Evolutionary conservation across 30 jellyfish, hydroid and myxozoan species (phyloP), one percentile per base, ranked within the genome.

Genomic region (Aurelia sp.): DNA sequence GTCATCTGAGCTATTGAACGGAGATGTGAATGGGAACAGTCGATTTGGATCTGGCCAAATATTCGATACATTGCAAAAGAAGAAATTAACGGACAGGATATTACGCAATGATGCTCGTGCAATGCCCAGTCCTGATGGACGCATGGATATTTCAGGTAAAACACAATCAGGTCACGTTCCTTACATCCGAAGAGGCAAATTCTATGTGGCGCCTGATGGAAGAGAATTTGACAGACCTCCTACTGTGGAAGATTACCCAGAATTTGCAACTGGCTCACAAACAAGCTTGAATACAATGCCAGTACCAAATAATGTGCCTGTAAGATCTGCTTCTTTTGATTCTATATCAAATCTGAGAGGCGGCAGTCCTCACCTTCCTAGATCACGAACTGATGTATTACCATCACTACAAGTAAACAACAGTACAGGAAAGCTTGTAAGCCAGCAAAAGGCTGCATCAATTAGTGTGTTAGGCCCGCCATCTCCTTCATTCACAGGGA

Each of bases 121-220:
- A n/a, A 78, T 21, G 15, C 86, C 73, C 13, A 61, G 35, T 38
- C 30, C 62, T 66, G 78, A 87, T 44, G 89, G 96, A 31, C 61
- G 47, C n/a, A 57, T 18, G 35, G 82, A 24, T 15, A 38, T 19
- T 12, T 50, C 80, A 22, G 64, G 63, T 10, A 22, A 68, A 20
- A 44, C 55, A 44, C 55, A 44, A 9, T 44, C 55, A 8, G 55
- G 55, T 44, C 88, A 47, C 61, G 93, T 90, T 9, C 97, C 97
- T 1, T 90, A 67, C 66, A 70, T 86, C 30, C 87, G 97, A 59
- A 61, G 94, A 30, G 97, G 94, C 11, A 81, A 90, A n/a, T 74
- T 82, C 76, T 90, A 90, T 47, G 97, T 81, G 13, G 94, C 97
- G 17, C 93, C 93, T 20, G 92, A 93, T 72, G 97, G 97, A 7